A percentile compares a stretch with the other conserved stretches of the same genome.
Conservation (phyloP, 2,888 invertebrate species). For the Microctonus hyperodae region DNA sequence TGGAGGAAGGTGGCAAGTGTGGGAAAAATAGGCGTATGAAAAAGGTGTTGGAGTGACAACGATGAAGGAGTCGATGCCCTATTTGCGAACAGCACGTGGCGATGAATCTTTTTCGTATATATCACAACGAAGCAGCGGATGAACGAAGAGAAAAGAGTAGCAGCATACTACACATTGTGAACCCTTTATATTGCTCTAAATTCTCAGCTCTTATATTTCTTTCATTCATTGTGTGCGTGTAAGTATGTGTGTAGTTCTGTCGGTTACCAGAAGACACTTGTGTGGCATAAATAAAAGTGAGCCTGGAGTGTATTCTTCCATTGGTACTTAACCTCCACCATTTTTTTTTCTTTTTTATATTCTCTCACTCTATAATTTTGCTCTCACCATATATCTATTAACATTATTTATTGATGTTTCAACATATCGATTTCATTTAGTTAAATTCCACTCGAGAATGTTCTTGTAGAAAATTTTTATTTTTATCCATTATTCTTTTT, state of each 20-base stretch:
- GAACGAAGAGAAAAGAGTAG: neutral
- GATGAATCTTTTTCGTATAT: slow-evolving; percentile 7
- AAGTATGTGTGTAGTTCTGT: neutral
- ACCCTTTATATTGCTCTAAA: slow-evolving; percentile 1
- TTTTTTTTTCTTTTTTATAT: slow-evolving; percentile 13
- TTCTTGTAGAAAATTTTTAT: neutral
- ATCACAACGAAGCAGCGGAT: neutral
- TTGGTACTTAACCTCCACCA: neutral
- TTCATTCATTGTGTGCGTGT: neutral
- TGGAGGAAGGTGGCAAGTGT: neutral
- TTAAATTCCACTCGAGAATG: neutral
- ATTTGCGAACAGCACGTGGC: slow-evolving; percentile 11
- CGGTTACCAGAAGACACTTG: slow-evolving; percentile 1
- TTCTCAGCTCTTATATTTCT: neutral
- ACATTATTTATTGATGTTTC: slow-evolving; percentile 1
- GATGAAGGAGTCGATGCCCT: slow-evolving; percentile 3
- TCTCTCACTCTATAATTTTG: neutral
- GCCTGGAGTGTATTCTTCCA: slow-evolving; percentile 1
- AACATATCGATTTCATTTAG: neutral
- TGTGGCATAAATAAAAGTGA: neutral
- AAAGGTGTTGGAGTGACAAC: neutral
- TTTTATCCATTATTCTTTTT: neutral
- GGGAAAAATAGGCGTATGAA: neutral
- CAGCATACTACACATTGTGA: neutral
- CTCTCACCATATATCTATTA: neutral